These are phyloP conservation scores for Cavia porcellus DNA, from an alignment of 2,113 vertebrate genomes.

Conservation along the genomic window DNA sequence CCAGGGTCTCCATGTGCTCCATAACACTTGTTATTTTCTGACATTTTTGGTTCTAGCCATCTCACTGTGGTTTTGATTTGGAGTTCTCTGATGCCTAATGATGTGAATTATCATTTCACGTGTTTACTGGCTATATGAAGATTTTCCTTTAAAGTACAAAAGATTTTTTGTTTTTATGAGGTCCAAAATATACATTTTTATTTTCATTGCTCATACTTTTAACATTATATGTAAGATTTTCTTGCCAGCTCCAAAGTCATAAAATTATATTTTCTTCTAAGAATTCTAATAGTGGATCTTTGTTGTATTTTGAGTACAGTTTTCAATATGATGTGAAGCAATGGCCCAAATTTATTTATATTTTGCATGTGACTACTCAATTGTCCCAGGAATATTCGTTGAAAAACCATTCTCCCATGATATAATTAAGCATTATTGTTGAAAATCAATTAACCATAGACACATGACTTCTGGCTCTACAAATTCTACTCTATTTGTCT, in stretches of 20 bases:
- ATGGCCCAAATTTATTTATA: background rate
- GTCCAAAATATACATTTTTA: background rate
- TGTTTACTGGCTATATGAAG: background rate
- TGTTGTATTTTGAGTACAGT: background rate
- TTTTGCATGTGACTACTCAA: background rate
- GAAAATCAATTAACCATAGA: background rate
- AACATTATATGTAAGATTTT: background rate
- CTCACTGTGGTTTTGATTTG: background rate
- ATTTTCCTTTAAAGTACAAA: background rate
- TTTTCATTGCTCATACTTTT: background rate
- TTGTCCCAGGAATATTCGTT: background rate
- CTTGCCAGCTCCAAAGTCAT: background rate
- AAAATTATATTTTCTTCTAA: background rate
- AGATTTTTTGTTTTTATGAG: background rate
- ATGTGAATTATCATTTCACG: background rate
- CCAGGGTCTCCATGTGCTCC: background rate
- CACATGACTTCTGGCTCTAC: background rate
- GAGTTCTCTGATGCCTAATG: background rate
- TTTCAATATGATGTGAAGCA: background rate
- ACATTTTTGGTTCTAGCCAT: background rate
- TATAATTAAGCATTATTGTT: background rate
- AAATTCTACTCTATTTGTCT: background rate
- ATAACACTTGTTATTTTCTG: background rate
- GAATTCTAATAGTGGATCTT: background rate
- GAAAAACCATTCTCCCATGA: background rate